Percentiles rank a stretch among this genome's conserved stretches.
Conservation (phyloP, 2,888 invertebrate genomes). For the Drosophila nigritarsus region DNA sequence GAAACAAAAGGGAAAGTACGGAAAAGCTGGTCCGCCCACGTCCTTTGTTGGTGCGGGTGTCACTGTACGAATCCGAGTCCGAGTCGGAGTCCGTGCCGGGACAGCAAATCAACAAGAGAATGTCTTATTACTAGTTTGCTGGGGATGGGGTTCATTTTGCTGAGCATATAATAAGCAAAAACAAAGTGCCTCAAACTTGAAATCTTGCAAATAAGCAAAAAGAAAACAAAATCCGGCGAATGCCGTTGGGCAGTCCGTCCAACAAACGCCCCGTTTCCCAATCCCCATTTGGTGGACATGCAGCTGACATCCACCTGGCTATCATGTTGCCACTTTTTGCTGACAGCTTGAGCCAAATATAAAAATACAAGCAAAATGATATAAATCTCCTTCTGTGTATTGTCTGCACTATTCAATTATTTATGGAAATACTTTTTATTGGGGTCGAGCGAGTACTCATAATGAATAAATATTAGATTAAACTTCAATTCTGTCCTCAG, state of each 20-base stretch:
- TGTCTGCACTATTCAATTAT: not conserved
- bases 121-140: constrained; percentile 35
- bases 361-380: not conserved
- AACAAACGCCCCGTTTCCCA: not conserved
- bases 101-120: constrained; percentile 53
- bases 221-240: constrained; percentile 41
- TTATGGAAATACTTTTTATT: not conserved
- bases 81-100: not conserved
- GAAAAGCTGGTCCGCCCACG: constrained; percentile 43
- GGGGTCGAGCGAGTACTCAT: not conserved
- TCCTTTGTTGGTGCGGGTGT: constrained; percentile 14
- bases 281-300: constrained; percentile 5
- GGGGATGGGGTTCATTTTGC: constrained; percentile 17
- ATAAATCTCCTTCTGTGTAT: not conserved
- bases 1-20: constrained; percentile 64
- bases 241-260: constrained; percentile 28
- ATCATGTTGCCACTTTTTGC: constrained; percentile 25
- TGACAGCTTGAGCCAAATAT: constrained; percentile 12
- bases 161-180: constrained; percentile 38
- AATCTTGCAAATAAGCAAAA: constrained; percentile 37
- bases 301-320: constrained; percentile 52
- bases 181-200: constrained; percentile 36
- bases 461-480: not conserved
- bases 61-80: constrained; percentile 7
- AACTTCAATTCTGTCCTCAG: too few species aligned